Percentiles rank a stretch among this genome's conserved stretches.
These are phyloP conservation scores for Synanceia verrucosa DNA, from an alignment of 2,797 vertebrate species.

Conservation along the genomic window DNA sequence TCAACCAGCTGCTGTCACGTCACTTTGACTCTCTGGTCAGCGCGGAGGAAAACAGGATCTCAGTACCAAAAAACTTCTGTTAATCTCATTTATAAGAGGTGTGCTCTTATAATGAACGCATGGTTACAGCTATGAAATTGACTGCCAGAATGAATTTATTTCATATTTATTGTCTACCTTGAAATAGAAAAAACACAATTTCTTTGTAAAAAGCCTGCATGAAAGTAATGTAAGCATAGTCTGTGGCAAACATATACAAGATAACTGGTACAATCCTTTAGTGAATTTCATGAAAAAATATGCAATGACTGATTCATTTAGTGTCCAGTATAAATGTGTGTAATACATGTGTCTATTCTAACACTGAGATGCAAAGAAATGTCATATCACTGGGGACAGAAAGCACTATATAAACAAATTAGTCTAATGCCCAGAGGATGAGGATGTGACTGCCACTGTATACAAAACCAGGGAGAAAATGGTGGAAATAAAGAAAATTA, in stretches of 20 bases:
- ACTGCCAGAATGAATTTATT: neutral
- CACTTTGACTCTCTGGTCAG: slow-evolving; percentile 7
- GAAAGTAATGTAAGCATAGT: neutral
- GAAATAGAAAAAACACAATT: neutral
- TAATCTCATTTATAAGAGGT: neutral
- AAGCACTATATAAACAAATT: slow-evolving; percentile 64
- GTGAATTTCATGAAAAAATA: neutral
- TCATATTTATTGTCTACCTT: neutral
- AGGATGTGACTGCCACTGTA: slow-evolving; percentile 39
- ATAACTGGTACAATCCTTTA: no score
- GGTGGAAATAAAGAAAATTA: slow-evolving; percentile 34
- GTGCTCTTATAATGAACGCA: neutral
- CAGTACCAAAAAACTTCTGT: neutral
- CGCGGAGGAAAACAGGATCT: neutral
- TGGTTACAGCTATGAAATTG: neutral
- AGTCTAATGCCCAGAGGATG: slow-evolving; percentile 52
- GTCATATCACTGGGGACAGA: slow-evolving; percentile 19
- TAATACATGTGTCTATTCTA: neutral
- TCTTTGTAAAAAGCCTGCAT: neutral
- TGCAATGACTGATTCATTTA: neutral
- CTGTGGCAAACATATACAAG: no score
- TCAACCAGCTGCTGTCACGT: slow-evolving; percentile 38
- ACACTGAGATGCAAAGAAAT: slow-evolving; percentile 36
- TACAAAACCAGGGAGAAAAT: slow-evolving; percentile 24
- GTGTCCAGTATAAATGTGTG: neutral